Evolutionary conservation across 2,888 invertebrate species (phyloP), one percentile per base, ranked within the genome.

Genomic region (Luperina nickerlii): DNA sequence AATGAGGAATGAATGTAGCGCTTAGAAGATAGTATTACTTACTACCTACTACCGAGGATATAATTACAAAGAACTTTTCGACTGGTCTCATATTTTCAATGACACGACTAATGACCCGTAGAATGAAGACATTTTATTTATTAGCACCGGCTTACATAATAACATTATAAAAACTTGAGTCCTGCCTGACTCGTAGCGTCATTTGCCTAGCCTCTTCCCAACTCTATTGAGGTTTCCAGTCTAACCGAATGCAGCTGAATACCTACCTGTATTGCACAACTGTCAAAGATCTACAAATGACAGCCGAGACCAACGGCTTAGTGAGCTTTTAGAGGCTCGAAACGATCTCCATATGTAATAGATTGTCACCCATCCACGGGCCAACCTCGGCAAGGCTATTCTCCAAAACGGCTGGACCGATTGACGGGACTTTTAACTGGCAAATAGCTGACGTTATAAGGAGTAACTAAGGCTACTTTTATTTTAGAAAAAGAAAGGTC

Each of bases 1-100:
- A 69, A 79, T 70, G 71, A 69, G 76, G 38, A 60, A 76, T 78
- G 75, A 81, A 51, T 63, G 68, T 76, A 42, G 51, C 51, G 67
- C 51, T 74, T 38, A 72, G 32, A 51, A 72, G 32, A 51, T 24
- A 62, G 7, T 69, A 24, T 20, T 27, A 38, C 4, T 0, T 38
- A 38, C 38, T 38, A 5, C 15, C 18, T 38, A 69, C 8, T 67
- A 68, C 3, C 27, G 69, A 48, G 7, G 24, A 27, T 62, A 60
- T 79, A 83, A 72, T 72, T 69, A 38, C 38, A 38, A 70, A 54
- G 38, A 67, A 74, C 66, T 71, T 76, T 76, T 84, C 74, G 74
- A 76, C 27, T 67, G 2, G 2, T 45, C n/a, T 79, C 45, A 54
- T 63, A 79, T 57, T 79, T 71, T 48, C 20, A 57, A 54, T 71